A percentile compares a stretch with the other conserved stretches of the same genome.
Conservation (phyloP, 2,797 vertebrate genomes). For the Ispidina picta region DNA sequence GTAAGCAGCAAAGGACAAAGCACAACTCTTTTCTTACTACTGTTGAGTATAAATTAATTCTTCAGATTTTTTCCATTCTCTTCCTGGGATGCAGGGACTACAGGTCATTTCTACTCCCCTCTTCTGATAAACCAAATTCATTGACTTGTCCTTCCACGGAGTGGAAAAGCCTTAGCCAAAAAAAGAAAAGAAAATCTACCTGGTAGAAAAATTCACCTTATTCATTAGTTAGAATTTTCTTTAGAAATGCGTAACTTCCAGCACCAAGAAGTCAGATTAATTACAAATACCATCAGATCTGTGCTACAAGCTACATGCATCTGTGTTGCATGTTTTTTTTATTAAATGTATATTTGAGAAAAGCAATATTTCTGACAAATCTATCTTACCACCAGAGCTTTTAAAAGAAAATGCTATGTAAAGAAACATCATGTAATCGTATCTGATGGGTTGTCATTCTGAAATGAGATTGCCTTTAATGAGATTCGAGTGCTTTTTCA, state of each 20-base stretch:
- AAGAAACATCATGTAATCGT: not conserved
- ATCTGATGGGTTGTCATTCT: not conserved
- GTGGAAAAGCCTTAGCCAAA: not conserved
- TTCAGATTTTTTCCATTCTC: not conserved
- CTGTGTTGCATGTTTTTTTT: not conserved
- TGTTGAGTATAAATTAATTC: not conserved
- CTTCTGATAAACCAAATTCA: not conserved
- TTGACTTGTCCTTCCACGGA: not conserved
- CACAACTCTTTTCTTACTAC: not conserved
- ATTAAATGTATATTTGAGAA: conserved; percentile 26
- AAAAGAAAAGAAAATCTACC: not conserved
- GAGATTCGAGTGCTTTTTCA: not conserved
- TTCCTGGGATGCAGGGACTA: not conserved
- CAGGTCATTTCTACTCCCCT: not conserved
- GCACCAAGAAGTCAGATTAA: not conserved
- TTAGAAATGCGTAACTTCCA: not conserved
- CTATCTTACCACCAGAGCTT: not conserved
- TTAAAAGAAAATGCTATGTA: conserved; percentile 8
- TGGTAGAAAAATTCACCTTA: not conserved
- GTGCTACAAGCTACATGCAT: not conserved
- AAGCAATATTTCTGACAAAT: conserved; percentile 1
- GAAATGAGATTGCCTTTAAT: not conserved
- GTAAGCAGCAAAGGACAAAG: not conserved
- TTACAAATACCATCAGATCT: not conserved
- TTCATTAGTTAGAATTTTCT: not conserved